Percentiles rank a stretch among this genome's conserved stretches.
Conservation (phyloP, 2,113 vertebrate species). For the Pipra filicauda region DNA sequence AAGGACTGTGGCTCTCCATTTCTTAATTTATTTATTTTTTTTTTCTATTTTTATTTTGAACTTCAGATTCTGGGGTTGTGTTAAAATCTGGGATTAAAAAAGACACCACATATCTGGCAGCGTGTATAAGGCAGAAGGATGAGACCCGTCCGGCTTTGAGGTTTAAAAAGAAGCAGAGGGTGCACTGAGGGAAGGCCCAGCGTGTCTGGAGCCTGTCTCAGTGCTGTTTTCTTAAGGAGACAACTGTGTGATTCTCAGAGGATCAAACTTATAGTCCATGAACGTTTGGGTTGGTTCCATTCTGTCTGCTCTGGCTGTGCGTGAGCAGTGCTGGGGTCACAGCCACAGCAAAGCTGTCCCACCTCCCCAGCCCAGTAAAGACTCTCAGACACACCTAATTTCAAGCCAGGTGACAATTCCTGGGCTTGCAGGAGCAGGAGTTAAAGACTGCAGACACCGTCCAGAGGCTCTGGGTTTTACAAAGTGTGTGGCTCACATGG, state of each 20-base stretch:
- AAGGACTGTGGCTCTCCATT: background rate
- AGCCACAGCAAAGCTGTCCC: background rate
- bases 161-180: background rate
- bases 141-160: background rate
- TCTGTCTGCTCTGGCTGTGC: background rate
- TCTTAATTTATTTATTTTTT: background rate
- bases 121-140: background rate
- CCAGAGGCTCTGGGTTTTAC: background rate
- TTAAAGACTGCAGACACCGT: background rate
- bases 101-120: background rate
- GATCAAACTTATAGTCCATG: rapidly evolving
- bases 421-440: background rate
- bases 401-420: background rate
- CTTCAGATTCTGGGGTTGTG: background rate
- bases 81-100: background rate
- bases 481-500: rapidly evolving
- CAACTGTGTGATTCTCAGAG: rapidly evolving
- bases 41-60: background rate
- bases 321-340: rapidly evolving
- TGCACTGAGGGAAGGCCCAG: background rate
- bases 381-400: background rate
- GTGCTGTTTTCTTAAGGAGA: rapidly evolving
- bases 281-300: background rate
- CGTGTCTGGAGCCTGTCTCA: background rate
- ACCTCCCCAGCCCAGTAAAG: background rate